Base-by-base conservation (phyloP, 1,140 invertebrate species). In the Parapsyche elsis region DNA sequence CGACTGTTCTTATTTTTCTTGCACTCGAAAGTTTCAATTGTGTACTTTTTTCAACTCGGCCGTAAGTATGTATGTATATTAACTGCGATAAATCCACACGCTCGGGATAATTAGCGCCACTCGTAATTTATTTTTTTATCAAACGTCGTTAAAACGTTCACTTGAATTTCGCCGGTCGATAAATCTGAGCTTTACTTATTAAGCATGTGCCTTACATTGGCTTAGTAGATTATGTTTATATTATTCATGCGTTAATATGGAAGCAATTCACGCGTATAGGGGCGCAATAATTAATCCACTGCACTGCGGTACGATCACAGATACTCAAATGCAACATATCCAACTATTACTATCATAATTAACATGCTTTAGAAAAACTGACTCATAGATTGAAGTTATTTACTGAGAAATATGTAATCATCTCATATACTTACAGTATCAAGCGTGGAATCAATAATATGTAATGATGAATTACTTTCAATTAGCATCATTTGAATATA, bases 221-320 rank as follows among this genome's bases (percentile, higher is more conserved):
- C 81, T 83, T 81, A 83, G 79, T 26, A 81, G 81, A 83, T 83
- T 79, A 79, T 83, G 81, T 81, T 76, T 83, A 77, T 73, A 83
- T 83, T 81, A 83, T 83, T 83, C 79, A 83, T 76, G 79, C 71
- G 79, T 81, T 83, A 83, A 83, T 83, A 83, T 81, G 67, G 71
- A 59, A 83, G 76, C 76, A 77, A 79, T 81, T 83, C 81, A 70
- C 79, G 64, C 76, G 57, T 61, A 76, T 76, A 76, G 81, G 81
- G 79, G 57, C 59, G 79, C 76, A 71, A 81, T 83, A 81, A 83
- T 83, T 80, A 83, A 81, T 81, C 79, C 77, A 83, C 81, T 83
- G 81, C 81, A 83, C 16, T 83, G 81, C 81, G 77, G 77, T 38
- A 77, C 12, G 9, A 77, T 16, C 75, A 45, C 24, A 19, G 75